Evolutionary conservation across 2,888 invertebrate genomes (phyloP), one percentile per base, ranked within the genome.

Genomic region (Neoascia interrupta): DNA sequence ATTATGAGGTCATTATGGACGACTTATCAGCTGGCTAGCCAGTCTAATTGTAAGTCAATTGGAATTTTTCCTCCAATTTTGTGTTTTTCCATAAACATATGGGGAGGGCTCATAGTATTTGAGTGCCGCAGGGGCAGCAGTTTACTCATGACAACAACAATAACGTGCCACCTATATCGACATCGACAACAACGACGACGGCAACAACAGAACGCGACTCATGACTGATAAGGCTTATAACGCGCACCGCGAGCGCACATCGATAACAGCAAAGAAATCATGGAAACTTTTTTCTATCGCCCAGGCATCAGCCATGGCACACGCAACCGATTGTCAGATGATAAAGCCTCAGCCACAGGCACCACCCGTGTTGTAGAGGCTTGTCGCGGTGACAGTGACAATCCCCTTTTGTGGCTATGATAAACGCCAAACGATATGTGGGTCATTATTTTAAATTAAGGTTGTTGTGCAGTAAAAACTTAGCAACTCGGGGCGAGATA

Each of bases 1-100:
- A 49, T 68, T 79, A 73, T 73, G 79, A 79, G 79, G 79, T 73
- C 79, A 79, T 79, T 73, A 73, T 37, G 73, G 68, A 43, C 61
- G 18, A 56, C 66, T 79, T 79, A 79, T 79, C 79, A 68, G 73
- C 56, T 6, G 15, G 6, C 15, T 6, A 16, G n/a, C 10, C 31
- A 58, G 56, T 64, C 56, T 63, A 36, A 6, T 21, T 28, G 26
- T 56, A 37, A 49, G 61, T 60, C 74, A 18, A 6, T 13, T 37
- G 66, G 19, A 37, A 37, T 37, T 19, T 63, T 45, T 13, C 21
- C 11, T 19, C 36, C n/a, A 13, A 19, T 47, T 41, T 69, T 58
- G 49, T 69, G 51, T 23, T 69, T 69, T 69, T 69, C 69, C 69
- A 69, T 37, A 18, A 39, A 39, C 54, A 31, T n/a, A 31, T 19